Conservation (phyloP, 2,888 invertebrate species). For the Hirtodrosophila cameraria region DNA sequence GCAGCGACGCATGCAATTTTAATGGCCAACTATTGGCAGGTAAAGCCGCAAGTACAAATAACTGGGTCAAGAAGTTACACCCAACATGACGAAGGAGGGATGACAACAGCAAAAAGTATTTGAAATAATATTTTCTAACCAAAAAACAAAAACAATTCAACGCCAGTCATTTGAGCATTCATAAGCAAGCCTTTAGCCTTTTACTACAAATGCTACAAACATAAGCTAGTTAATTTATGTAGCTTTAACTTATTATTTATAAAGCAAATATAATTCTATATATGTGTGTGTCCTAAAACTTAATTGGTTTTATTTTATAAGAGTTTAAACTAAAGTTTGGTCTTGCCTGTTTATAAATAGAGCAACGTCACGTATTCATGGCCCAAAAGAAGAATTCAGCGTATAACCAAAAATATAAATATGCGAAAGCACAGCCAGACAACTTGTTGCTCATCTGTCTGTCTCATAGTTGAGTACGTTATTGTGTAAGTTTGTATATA, state of each 20-base stretch:
- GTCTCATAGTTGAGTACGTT: neutral
- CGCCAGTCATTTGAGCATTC: conserved; percentile 12
- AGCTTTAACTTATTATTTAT: conserved; percentile 44
- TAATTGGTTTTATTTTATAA: neutral
- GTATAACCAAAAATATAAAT: conserved; percentile 14
- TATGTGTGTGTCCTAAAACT: conserved; percentile 28
- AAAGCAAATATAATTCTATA: conserved; percentile 35
- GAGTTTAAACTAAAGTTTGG: neutral
- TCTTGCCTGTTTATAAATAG: conserved; percentile 27
- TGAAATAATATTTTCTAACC: conserved; percentile 35
- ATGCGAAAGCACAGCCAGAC: conserved; percentile 23
- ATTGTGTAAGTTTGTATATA: neutral
- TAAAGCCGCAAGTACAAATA: conserved; percentile 62
- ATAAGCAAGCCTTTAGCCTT: conserved; percentile 16
- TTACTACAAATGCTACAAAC: conserved; percentile 37
- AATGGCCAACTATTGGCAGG: conserved; percentile 37
- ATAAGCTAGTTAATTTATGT: conserved; percentile 52
- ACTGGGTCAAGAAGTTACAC: conserved; percentile 9
- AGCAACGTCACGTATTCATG: conserved; percentile 36
- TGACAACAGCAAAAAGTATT: conserved; percentile 46
- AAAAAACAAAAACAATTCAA: conserved; percentile 10
- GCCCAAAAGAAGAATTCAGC: conserved; percentile 22
- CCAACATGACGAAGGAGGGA: conserved; percentile 10
- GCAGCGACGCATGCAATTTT: conserved; percentile 81
- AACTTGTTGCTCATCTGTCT: conserved; percentile 52